phyloP scores from a whole-genome alignment of 2,888 invertebrate genomes.

The Cyaniris semiargus region DNA sequence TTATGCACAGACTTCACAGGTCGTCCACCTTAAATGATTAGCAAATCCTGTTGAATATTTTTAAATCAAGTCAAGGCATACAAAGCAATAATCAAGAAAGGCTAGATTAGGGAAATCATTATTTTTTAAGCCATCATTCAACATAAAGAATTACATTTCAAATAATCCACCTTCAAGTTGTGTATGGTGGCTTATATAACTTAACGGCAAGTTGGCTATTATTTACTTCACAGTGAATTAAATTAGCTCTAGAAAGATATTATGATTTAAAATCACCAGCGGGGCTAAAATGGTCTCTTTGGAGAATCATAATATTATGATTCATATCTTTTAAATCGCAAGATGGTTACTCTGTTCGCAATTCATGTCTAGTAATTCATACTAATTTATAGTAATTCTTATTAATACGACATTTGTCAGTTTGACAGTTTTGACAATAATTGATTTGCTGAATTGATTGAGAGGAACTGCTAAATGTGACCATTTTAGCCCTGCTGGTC shows the following conservation, averaged over 20 bases:
- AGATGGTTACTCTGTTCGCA: no score
- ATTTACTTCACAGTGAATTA: neutral
- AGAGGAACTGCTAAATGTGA: no score
- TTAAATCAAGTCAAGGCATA: neutral
- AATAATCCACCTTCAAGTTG: neutral
- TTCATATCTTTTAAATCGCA: no score
- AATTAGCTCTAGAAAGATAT: neutral
- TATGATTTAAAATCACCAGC: neutral
- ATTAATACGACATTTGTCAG: no score
- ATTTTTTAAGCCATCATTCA: neutral
- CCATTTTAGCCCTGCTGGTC: no score
- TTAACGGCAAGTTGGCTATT: neutral
- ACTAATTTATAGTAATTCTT: no score
- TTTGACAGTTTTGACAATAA: no score
- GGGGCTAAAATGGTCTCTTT: no score
- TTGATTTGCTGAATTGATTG: no score
- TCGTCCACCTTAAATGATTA: neutral
- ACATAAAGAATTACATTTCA: neutral
- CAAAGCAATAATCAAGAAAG: neutral
- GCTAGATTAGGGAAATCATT: neutral
- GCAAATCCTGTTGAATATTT: constrained; percentile 7
- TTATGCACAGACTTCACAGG: constrained; percentile 8
- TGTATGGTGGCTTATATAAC: neutral
- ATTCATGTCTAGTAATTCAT: no score
- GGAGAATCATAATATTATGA: no score